Base-by-base conservation (phyloP, 1,140 invertebrate genomes). In the Melanaphis sacchari region DNA sequence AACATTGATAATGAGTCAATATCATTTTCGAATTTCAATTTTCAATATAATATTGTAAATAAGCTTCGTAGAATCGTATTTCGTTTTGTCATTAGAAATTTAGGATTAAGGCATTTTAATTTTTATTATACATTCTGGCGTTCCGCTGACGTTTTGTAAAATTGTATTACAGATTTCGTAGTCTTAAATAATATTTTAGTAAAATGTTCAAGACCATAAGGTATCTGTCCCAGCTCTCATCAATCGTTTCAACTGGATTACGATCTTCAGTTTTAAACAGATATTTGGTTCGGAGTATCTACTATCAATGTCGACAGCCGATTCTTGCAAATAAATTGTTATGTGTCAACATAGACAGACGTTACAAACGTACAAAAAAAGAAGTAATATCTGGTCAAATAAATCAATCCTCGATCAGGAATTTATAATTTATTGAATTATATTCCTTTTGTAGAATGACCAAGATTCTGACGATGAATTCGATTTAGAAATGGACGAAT, bases 321-420 rank as follows among this genome's bases (percentile, higher is more conserved):
- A 89, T 89, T 89, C 24, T 89, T 1, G 46, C 21, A 7, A 89
- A 54, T n/a, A 89, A 26, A 40, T 52, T 89, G 26, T 3, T 18
- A 38, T 26, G 46, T 54, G 15, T 31, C 22, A 7, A 26, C 8
- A 1, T 9, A 26, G 26, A 18, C 52, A 90, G 41, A 90, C 89
- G 89, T 41, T 66, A 43, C 38, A 90, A 90, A 90, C 89, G 89
- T 43, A 90, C 89, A 38, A 88, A 88, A 2, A 90, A 90, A 40
- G 11, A 90, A 31, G 89, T 90, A 90, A 90, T 66, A 8, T 52
- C 3, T 9, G 7, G n/a, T 31, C 7, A 9, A 24, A 21, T 49
- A 2, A 1, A 66, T 66, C 11, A 76, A 76, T n/a, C 21, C 18
- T 18, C 9, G 7, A 46, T 7, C 9, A 41, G 0, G 11, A 36